A percentile compares a stretch with the other conserved stretches of the same genome.
Conservation (phyloP, 2,888 invertebrate genomes). For the Drosophila ezoana region DNA sequence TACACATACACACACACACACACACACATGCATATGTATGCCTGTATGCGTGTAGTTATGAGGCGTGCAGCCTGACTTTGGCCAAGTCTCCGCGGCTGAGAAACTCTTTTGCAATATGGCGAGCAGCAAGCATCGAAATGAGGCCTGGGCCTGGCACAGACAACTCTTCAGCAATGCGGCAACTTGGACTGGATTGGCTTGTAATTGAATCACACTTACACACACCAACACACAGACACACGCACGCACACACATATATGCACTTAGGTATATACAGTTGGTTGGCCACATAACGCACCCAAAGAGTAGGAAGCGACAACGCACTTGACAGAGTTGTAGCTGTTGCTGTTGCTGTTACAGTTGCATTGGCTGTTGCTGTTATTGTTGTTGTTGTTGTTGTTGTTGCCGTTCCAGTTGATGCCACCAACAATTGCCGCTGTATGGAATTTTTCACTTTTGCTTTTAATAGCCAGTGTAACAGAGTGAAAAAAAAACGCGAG, state of each 20-base stretch:
- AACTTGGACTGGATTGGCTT: conserved; percentile 70
- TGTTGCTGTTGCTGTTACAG: conserved; percentile 18
- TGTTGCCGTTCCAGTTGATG: conserved; percentile 28
- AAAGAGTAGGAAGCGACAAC: conserved; percentile 74
- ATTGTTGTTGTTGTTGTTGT: conserved; percentile 15
- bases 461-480: conserved; percentile 67
- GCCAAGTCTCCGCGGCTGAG: conserved; percentile 39
- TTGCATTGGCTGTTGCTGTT: conserved; percentile 21
- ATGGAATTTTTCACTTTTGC: conserved; percentile 77
- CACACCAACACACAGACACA: conserved; percentile 2
- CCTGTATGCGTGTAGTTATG: conserved; percentile 19
- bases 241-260: conserved; percentile 5
- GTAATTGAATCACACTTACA: conserved; percentile 67
- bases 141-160: conserved; percentile 42
- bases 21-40: not conserved
- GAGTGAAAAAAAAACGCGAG: conserved; percentile 7
- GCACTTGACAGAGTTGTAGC: conserved; percentile 65
- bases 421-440: conserved; percentile 47
- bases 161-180: conserved; percentile 47
- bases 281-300: conserved; percentile 49
- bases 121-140: conserved; percentile 41
- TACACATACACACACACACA: not conserved
- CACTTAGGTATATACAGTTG: conserved; percentile 27
- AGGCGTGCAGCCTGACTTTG: conserved; percentile 60
- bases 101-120: conserved; percentile 68